These are phyloP conservation scores for Epirrhoe alternata DNA, from an alignment of 2,888 invertebrate species.

Conservation along the genomic window DNA sequence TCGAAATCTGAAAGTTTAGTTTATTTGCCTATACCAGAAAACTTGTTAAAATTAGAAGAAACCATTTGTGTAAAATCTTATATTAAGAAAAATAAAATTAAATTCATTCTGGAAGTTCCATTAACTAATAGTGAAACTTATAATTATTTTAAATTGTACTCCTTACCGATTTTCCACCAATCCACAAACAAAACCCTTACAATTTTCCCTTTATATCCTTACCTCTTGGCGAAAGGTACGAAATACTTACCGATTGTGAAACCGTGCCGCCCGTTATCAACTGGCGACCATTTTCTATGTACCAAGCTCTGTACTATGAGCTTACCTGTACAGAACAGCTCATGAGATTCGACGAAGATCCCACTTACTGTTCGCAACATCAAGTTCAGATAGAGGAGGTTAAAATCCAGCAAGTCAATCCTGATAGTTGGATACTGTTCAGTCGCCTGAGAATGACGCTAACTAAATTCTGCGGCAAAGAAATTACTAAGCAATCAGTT, in stretches of 20 bases:
- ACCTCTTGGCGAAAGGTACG: slow-evolving; percentile 13
- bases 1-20: too few species aligned
- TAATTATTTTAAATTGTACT: slow-evolving; percentile 6
- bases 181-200: not conserved
- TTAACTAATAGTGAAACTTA: too few species aligned
- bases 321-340: slow-evolving; percentile 9
- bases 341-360: slow-evolving; percentile 1
- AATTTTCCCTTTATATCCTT: slow-evolving; percentile 6
- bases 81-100: too few species aligned
- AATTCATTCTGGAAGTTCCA: too few species aligned
- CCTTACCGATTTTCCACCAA: slow-evolving; percentile 9
- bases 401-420: too few species aligned
- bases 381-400: not conserved
- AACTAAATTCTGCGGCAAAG: too few species aligned
- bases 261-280: slow-evolving; percentile 6
- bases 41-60: slow-evolving; percentile 2
- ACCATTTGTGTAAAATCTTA: slow-evolving; percentile 7
- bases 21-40: not conserved
- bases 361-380: slow-evolving; percentile 5
- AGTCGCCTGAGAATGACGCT: too few species aligned
- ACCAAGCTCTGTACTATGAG: slow-evolving; percentile 2
- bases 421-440: too few species aligned
- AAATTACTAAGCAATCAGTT: too few species aligned
- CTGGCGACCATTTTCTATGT: slow-evolving; percentile 5
- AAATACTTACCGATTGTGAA: slow-evolving; percentile 14